phyloP scores from a whole-genome alignment of 2,888 invertebrate genomes.

The Tuberolachnus salignus region DNA sequence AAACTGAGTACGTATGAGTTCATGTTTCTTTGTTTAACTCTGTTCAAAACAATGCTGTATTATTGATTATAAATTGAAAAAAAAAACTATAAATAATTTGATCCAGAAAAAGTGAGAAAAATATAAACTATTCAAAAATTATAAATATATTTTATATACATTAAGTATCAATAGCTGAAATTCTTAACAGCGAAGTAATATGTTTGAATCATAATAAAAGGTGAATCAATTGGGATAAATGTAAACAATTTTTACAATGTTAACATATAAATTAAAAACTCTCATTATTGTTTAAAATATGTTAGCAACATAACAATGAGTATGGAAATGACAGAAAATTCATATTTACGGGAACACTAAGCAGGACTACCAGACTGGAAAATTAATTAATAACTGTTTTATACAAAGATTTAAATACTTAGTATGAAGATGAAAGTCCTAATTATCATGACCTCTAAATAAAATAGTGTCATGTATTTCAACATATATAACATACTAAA shows the following conservation, averaged over 20 bases:
- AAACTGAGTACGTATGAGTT: too few species aligned
- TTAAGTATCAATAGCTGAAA: background rate
- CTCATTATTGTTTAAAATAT: background rate
- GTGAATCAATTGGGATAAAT: background rate
- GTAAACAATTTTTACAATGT: background rate
- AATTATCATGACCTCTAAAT: constrained; percentile 36
- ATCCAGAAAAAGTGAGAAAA: background rate
- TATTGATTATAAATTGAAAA: background rate
- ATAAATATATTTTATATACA: background rate
- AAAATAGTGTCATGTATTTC: constrained; percentile 19
- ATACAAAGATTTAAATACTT: too few species aligned
- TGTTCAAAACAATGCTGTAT: background rate
- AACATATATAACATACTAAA: background rate
- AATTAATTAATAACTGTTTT: background rate
- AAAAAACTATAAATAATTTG: background rate
- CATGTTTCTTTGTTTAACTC: background rate
- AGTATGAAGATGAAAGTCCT: constrained; percentile 22
- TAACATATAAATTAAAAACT: too few species aligned
- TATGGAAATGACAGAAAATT: background rate
- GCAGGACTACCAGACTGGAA: background rate
- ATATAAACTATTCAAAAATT: background rate
- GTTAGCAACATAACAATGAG: background rate
- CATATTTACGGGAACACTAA: background rate
- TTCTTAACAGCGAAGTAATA: background rate
- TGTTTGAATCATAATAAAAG: background rate